phyloP scores from a whole-genome alignment of 2,113 vertebrate genomes.

The Gallinago paraguaiae region DNA sequence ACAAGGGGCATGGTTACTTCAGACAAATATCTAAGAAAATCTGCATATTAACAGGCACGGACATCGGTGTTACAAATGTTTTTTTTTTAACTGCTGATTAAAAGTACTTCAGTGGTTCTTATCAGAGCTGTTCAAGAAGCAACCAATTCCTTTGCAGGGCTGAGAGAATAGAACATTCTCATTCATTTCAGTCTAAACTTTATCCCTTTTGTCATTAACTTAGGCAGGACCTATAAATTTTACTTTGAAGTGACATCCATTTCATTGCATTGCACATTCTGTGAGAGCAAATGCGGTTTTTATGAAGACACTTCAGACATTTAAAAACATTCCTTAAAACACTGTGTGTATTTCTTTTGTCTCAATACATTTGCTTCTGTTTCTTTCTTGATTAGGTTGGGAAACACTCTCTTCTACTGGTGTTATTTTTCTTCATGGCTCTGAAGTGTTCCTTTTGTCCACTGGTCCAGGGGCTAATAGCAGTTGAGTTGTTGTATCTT shows the following conservation, averaged over 20 bases:
- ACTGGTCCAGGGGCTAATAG: neutral
- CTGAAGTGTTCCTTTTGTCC: neutral
- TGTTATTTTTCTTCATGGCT: neutral
- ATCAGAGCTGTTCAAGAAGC: neutral
- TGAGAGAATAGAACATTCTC: neutral
- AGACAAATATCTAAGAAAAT: neutral
- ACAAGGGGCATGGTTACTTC: neutral
- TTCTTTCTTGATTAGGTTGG: neutral
- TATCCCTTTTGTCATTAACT: neutral
- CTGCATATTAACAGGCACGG: neutral
- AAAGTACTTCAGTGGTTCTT: neutral
- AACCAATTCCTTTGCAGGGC: neutral
- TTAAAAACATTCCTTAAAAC: neutral
- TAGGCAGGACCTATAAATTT: neutral
- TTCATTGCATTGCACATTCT: neutral
- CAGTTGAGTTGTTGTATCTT: constrained; percentile 14
- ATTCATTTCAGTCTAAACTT: neutral
- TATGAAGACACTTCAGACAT: neutral
- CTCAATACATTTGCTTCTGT: neutral
- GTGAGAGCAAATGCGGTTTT: neutral
- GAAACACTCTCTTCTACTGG: neutral
- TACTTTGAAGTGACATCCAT: neutral
- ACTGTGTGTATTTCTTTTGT: neutral
- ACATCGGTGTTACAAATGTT: neutral
- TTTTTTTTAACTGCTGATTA: neutral